These are phyloP conservation scores for Ferdinandea cuprea DNA, from an alignment of 2,888 invertebrate species.

Conservation along the genomic window DNA sequence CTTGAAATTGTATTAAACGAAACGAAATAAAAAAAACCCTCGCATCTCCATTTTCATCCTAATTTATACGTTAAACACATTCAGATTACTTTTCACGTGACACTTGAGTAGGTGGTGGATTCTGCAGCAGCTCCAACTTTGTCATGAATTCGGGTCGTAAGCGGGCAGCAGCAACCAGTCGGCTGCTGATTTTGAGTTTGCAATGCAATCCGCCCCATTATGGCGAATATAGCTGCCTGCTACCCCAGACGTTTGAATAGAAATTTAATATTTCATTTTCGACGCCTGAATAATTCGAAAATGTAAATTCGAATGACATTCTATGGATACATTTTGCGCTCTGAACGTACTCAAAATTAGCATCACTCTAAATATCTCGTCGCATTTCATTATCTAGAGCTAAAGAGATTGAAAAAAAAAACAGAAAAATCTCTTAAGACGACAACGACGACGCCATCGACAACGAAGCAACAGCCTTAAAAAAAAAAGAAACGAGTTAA, in stretches of 20 bases:
- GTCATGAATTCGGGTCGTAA: slow-evolving; percentile 13
- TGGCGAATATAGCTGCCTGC: background rate
- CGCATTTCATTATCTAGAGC: slow-evolving; percentile 20
- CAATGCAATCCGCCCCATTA: slow-evolving; percentile 25
- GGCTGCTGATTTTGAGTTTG: background rate
- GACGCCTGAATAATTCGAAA: slow-evolving; percentile 26
- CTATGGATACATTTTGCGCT: background rate
- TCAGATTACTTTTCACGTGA: slow-evolving; percentile 66
- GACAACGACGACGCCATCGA: background rate
- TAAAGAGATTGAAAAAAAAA: background rate
- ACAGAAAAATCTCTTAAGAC: slow-evolving; percentile 2
- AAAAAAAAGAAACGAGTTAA: slow-evolving; percentile 27
- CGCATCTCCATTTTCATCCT: slow-evolving; percentile 1
- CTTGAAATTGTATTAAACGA: background rate
- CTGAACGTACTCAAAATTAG: slow-evolving; percentile 23
- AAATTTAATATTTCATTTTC: slow-evolving; percentile 33
- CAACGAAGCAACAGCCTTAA: background rate
- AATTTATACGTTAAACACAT: slow-evolving; percentile 39
- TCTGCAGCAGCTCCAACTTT: background rate
- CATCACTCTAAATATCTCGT: slow-evolving; percentile 8
- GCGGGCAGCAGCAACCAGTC: slow-evolving; percentile 38
- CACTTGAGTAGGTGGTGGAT: slow-evolving; percentile 42
- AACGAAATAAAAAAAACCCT: slow-evolving; percentile 1
- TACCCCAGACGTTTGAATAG: slow-evolving; percentile 11
- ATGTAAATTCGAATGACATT: slow-evolving; percentile 32